Base-by-base conservation (phyloP, 2,113 vertebrate species). In the Saguinus imperator region DNA sequence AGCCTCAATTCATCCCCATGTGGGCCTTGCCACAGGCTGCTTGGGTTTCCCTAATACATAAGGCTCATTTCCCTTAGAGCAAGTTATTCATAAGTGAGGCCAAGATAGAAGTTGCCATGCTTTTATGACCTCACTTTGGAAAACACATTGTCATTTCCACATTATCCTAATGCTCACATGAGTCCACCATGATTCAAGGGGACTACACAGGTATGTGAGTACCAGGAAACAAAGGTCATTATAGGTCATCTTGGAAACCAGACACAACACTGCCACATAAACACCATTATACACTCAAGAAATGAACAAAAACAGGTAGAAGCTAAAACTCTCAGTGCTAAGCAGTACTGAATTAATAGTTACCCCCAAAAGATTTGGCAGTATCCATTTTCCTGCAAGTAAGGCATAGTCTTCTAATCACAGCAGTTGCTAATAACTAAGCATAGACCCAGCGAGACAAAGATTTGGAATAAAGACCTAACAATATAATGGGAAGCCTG, bases 271-370 rank as follows among this genome's bases (percentile, higher is more conserved):
- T 16, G 11, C 58, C 86, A 14, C 45, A 61, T 37, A 79, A 21
- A 57, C 21, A 93, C 13, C 73, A n/a, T 7, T 70, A 8, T 85
- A 21, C 27, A 37, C 32, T 91, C 27, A 45, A 64, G 35, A 97
- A 95, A 89, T 66, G 86, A 88, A 48, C n/a, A 91, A 75, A 93
- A 85, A 48, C 17, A 87, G 37, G 27, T 81, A 84, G 13, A 55
- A 76, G 37, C 50, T 27, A 92, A 95, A 95, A 86, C 8, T 6
- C 2, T 76, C 70, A 40, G 58, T 37, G 40, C 32, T 32, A 58
- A 83, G 45, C 6, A 66, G 8, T 3, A 45, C 85, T 70, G 48
- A 80, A 70, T 80, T 61, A 43, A 57, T 21, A 88, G n/a, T 66
- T 75, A 55, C 8, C 29, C 12, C 25, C 35, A 68, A 52, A 13